phyloP scores from a whole-genome alignment of 2,113 vertebrate species.

The Pandion haliaetus region DNA sequence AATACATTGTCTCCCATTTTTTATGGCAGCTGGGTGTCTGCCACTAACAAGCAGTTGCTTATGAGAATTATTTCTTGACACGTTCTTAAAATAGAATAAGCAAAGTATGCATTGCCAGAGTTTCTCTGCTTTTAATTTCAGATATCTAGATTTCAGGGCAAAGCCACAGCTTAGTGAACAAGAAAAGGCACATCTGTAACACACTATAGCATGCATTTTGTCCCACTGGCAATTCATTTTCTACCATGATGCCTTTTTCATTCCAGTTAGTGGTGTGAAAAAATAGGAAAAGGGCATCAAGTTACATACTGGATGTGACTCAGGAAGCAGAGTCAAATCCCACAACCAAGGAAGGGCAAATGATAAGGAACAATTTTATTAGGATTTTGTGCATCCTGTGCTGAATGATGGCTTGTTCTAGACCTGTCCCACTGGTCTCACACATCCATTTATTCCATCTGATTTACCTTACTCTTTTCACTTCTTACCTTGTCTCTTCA shows the following conservation, averaged over 20 bases:
- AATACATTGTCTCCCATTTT: neutral
- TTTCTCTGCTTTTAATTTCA: slow-evolving; percentile 7
- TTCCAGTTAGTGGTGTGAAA: neutral
- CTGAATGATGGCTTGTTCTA: neutral
- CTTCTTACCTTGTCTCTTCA: neutral
- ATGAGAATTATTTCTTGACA: slow-evolving; percentile 24
- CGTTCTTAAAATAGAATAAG: slow-evolving; percentile 50
- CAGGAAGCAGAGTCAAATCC: neutral
- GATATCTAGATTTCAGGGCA: neutral
- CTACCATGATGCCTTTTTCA: neutral
- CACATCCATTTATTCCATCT: neutral
- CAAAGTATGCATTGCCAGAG: neutral
- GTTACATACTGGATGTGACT: neutral
- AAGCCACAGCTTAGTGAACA: neutral
- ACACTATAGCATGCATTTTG: neutral
- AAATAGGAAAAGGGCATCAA: neutral
- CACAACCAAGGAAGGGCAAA: neutral
- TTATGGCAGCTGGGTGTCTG: slow-evolving; percentile 26
- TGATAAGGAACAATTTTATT: neutral
- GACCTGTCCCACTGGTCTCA: neutral
- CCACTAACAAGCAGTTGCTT: slow-evolving; percentile 51
- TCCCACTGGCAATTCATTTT: neutral
- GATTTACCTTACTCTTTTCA: neutral
- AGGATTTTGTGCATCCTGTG: neutral
- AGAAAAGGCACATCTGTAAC: neutral